Percentiles rank a stretch among this genome's conserved stretches.
Conservation (phyloP, 2,113 vertebrate species). For the Zapornia atra region DNA sequence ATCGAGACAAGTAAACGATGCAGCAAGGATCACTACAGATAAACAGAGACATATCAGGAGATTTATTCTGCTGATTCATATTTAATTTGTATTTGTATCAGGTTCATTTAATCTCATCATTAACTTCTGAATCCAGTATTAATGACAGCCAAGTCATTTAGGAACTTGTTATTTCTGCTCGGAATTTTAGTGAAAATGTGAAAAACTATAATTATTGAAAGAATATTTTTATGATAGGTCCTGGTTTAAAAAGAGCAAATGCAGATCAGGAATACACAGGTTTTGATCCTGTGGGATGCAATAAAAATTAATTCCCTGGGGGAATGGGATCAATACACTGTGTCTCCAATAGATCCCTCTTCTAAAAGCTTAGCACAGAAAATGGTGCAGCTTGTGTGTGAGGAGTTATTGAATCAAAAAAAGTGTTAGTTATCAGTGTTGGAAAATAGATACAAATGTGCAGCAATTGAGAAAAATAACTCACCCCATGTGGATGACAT, state of each 20-base stretch:
- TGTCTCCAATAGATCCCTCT: not conserved
- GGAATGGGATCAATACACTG: not conserved
- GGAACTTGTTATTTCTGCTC: not conserved
- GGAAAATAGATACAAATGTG: not conserved
- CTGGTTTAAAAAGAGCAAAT: not conserved
- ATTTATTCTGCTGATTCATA: not conserved
- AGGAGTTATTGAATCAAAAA: not conserved
- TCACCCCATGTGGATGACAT: fast-evolving
- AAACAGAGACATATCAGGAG: not conserved
- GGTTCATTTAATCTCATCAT: conserved; percentile 22
- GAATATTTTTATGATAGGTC: not conserved
- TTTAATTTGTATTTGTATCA: conserved; percentile 41
- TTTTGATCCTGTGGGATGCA: not conserved
- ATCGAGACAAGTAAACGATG: not conserved
- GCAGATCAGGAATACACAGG: not conserved
- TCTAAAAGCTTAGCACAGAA: not conserved
- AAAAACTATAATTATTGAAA: not conserved
- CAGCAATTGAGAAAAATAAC: not conserved
- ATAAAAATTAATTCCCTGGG: not conserved
- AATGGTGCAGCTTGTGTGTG: not conserved
- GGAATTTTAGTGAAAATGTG: conserved; percentile 27
- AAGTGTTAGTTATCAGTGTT: fast-evolving
- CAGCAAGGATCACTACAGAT: not conserved
- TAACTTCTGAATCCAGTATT: conserved; percentile 48
- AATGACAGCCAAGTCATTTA: not conserved